These are phyloP conservation scores for Eretmochelys imbricata DNA, from an alignment of 2,113 vertebrate genomes.

Conservation along the genomic window DNA sequence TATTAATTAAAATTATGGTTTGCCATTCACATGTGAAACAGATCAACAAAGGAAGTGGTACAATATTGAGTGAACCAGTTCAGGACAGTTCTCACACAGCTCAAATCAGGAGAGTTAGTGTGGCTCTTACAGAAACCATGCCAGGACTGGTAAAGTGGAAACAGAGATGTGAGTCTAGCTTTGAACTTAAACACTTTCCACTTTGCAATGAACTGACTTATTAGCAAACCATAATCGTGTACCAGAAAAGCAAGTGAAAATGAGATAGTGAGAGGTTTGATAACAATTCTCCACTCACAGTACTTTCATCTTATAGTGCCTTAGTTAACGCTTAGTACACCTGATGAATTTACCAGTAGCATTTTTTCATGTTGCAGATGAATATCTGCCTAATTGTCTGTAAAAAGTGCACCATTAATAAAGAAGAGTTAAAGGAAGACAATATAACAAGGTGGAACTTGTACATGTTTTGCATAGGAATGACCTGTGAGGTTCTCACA, in stretches of 20 bases:
- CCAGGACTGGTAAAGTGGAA: constrained; percentile 7
- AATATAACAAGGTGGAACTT: neutral
- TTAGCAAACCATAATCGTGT: constrained; percentile 32
- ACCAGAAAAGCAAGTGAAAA: constrained; percentile 68
- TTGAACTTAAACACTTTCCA: constrained; percentile 58
- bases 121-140: neutral
- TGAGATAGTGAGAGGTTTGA: constrained; percentile 59
- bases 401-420: neutral
- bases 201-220: constrained; percentile 54
- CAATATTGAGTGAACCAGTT: neutral
- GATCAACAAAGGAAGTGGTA: neutral
- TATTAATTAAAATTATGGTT: neutral
- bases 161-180: constrained; percentile 31
- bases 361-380: constrained; percentile 3
- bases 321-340: neutral
- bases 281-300: constrained; percentile 37
- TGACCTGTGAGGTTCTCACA: neutral
- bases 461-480: neutral
- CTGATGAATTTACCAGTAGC: constrained; percentile 12
- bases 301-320: constrained; percentile 13
- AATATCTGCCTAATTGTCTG: neutral
- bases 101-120: neutral
- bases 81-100: neutral
- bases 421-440: neutral
- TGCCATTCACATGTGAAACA: neutral